Conservation (phyloP, 2,888 invertebrate genomes). For the Hemaris fuciformis region DNA sequence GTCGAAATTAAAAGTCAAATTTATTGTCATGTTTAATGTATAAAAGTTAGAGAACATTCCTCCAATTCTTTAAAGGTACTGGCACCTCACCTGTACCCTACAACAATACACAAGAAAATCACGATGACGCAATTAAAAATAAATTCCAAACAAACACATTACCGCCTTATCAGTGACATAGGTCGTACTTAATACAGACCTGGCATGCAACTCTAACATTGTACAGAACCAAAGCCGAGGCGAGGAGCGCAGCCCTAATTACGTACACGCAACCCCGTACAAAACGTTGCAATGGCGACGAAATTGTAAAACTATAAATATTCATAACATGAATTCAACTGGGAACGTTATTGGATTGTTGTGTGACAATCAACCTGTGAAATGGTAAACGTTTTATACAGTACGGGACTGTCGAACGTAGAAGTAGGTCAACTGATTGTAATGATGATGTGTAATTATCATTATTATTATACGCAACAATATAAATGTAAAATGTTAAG, state of each 20-base stretch:
- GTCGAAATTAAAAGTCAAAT: no score
- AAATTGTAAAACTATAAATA: conserved; percentile 6
- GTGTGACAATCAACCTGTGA: neutral
- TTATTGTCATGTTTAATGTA: no score
- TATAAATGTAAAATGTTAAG: neutral
- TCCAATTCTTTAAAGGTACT: neutral
- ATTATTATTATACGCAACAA: no score
- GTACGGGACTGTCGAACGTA: no score
- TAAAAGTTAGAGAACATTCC: neutral
- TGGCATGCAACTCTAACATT: conserved; percentile 7
- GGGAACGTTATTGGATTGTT: neutral
- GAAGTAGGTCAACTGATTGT: neutral
- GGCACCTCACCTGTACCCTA: neutral
- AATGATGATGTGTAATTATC: no score
- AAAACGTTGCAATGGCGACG: conserved; percentile 1
- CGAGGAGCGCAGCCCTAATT: neutral
- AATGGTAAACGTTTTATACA: neutral
- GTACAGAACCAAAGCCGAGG: neutral
- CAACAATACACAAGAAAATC: neutral
- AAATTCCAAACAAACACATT: neutral
- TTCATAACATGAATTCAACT: neutral
- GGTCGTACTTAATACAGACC: neutral
- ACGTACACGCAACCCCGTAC: neutral
- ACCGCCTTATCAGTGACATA: neutral
- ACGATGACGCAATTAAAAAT: neutral